These are phyloP conservation scores for Salticus scenicus DNA, from an alignment of 2,888 invertebrate genomes.

Conservation along the genomic window DNA sequence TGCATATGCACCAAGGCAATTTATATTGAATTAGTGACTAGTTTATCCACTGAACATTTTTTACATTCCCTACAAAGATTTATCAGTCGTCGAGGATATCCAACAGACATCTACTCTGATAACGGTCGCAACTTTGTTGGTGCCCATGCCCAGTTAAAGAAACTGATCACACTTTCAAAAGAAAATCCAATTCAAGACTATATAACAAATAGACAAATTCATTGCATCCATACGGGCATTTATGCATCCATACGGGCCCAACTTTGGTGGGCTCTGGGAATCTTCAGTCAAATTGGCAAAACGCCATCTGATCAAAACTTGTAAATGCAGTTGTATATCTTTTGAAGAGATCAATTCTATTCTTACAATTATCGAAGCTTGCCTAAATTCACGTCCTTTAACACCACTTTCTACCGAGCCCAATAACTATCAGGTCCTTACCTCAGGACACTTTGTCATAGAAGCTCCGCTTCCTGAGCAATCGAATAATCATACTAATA, in stretches of 20 bases:
- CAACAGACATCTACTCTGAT: background rate
- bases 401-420: background rate
- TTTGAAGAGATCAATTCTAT: background rate
- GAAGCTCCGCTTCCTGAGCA: background rate
- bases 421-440: background rate
- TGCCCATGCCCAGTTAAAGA: background rate
- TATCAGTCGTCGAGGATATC: slow-evolving; percentile 1
- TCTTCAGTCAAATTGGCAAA: background rate
- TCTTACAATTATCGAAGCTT: background rate
- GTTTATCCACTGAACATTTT: background rate
- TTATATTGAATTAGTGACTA: background rate
- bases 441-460: background rate
- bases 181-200: background rate
- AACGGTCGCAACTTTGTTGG: slow-evolving; percentile 20
- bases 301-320: background rate
- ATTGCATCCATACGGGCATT: too few species aligned
- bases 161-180: background rate
- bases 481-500: background rate
- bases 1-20: background rate
- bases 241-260: background rate
- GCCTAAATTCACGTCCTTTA: background rate
- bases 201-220: background rate
- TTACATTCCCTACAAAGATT: background rate
- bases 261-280: slow-evolving; percentile 11
- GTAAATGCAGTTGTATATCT: background rate